Base-by-base conservation (phyloP, 1,140 invertebrate genomes). In the Gyrodactylus bullatarudis region DNA sequence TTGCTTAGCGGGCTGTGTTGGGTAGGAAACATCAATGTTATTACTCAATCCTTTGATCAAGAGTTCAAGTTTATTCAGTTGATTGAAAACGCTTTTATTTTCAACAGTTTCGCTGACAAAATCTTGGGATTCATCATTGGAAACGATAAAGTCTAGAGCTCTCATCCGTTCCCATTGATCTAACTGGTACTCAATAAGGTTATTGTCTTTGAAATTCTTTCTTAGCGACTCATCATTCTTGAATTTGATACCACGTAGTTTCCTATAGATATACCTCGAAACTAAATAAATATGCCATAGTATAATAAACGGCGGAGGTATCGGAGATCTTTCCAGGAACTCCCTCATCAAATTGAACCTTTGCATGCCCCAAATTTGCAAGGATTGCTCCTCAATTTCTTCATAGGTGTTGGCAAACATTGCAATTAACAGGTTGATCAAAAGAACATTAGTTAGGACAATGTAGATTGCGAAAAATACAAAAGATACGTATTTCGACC, bases 281-380 rank as follows among this genome's bases (percentile, higher is more conserved):
- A 54, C 8, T 54, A 54, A n/a, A n/a, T 16, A 54, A 54, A 54
- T 16, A n/a, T 54, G 34, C 34, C 34, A 54, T 16, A n/a, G 8
- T 54, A 54, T 16, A 16, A 54, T 54, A n/a, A 54, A 8, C 34
- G 34, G 34, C 34, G 34, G 34, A 16, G 34, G 34, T 16, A 54
- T 54, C 8, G 34, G 34, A 8, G 34, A 54, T n/a, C 34, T 54
- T 54, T 54, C 34, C 8, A 54, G 8, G 34, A 16, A 54, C 34
- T 54, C 34, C 34, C n/a, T 54, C 34, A 54, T 54, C 8, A 54
- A n/a, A n/a, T 54, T 54, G 34, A 54, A 54, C n/a, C 34, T 54
- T n/a, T 54, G 34, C 34, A 54, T 54, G n/a, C 8, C 77, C 81
- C 82, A 83, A 23, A 78, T 76, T 73, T 78, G 75, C 75, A 78